Percentiles rank a stretch among this genome's conserved stretches.
Conservation (phyloP, 2,797 vertebrate species). For the Sebastes hopkinsi region DNA sequence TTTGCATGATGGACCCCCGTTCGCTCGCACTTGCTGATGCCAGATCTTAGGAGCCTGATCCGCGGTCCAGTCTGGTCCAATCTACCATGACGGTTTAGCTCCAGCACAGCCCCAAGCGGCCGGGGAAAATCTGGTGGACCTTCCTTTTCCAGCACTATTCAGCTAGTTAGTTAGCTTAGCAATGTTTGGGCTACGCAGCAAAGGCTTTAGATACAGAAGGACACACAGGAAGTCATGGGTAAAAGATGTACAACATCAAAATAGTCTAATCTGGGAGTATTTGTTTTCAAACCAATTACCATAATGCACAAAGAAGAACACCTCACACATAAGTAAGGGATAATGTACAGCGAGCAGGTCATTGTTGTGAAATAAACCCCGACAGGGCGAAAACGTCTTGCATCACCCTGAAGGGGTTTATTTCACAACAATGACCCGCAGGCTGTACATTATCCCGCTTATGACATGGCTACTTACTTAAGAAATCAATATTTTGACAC, state of each 20-base stretch:
- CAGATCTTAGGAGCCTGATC: slow-evolving; percentile 42
- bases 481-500: too few species aligned
- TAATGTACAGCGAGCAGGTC: too few species aligned
- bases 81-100: slow-evolving; percentile 27
- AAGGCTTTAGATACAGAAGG: background rate
- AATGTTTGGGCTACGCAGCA: background rate
- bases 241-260: background rate
- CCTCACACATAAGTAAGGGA: background rate
- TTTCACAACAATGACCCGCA: too few species aligned
- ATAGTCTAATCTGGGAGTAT: background rate
- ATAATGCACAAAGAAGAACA: background rate
- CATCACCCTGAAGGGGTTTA: too few species aligned
- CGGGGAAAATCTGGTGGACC: slow-evolving; percentile 5
- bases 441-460: too few species aligned
- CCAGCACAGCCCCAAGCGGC: slow-evolving; percentile 26
- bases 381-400: too few species aligned
- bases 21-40: slow-evolving; percentile 24
- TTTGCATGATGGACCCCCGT: slow-evolving; percentile 28
- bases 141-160: background rate
- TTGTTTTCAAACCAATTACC: background rate
- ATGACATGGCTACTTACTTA: too few species aligned
- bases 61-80: slow-evolving; percentile 22
- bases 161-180: slow-evolving; percentile 13
- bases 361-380: too few species aligned
- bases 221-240: background rate